Base-by-base conservation (phyloP, 2,797 vertebrate species). In the Cryptoprocta ferox region DNA sequence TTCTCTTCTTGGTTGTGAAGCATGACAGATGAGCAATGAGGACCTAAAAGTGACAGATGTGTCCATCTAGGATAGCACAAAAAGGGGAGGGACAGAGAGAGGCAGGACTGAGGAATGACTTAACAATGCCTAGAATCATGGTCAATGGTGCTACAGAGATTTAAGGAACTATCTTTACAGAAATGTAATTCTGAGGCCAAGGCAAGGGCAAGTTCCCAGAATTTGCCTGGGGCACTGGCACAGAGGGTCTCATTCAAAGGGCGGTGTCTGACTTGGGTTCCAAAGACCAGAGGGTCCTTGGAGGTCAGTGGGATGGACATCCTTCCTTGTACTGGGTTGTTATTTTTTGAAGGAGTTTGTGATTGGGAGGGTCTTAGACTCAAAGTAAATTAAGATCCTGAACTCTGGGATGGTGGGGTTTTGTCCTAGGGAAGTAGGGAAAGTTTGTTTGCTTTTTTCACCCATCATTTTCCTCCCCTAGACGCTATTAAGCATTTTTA, bases 11-110 rank as follows among this genome's bases (percentile, higher is more conserved):
- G 50, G 48, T 53, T 80, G 89, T 96, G 73, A 53, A 32, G 80
- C 15, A 0, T 85, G 91, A 94, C 95, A 96, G 80, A 95, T 94
- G 84, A 97, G 59, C 91, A 89, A 81, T 87, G 59, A 50, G 53
- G 71, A 91, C 71, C 75, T 97, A 84, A 96, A 97, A 95, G 92
- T 92, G 97, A 96, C 92, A 94, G 95, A 96, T 96, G 94, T 66
- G 32, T 76, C 83, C 45, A 8, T 81, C 45, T 48, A 75, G 42
- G 61, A 14, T 4, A 39, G 37, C 35, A 95, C 80, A 92, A 39
- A 83, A 71, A 70, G 28, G 30, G 45, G n/a, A 82, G 45, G n/a
- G 18, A 68, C 2, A 24, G 39, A 39, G 53, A 81, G 39, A 89
- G 63, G 79, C 14, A 35, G 95, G 39, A 61, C 63, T 26, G 59